Evolutionary conservation across 2,113 vertebrate genomes (phyloP), one percentile per base, ranked within the genome.

Genomic region (Scortum barcoo): DNA sequence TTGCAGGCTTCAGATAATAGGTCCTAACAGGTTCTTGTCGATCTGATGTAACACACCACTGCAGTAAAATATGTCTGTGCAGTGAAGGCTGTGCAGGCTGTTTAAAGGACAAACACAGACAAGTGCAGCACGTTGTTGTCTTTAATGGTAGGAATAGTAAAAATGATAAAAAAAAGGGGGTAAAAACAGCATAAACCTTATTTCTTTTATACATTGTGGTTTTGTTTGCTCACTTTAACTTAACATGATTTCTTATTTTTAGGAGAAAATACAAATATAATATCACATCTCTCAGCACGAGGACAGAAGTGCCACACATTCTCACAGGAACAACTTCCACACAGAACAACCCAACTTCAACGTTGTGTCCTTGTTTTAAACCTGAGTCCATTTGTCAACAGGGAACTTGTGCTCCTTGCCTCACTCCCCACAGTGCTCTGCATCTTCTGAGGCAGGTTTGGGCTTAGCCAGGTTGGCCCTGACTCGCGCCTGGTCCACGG

Each of bases 401-500:
- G 40, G 0, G 44, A 16, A n/a, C 53, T 13, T 11, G 2, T 2
- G 0, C 2, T 14, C 0, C 46, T 20, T 4, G 20, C 24, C 17
- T 72, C 40, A 72, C n/a, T 82, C 22, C 28, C 7, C 50, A 0
- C 48, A 54, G 0, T 40, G 44, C 26, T 96, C 96, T 95, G 92
- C 30, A 82, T 95, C 96, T 1, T 95, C 95, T 67, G 95, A 81
- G 22, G 46, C 63, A 0, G 80, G 86, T 78, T 81, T 93, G 10
- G 93, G 93, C 75, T 91, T 96, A 48, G 93, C 97, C 12, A 97
- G 90, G 53, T 96, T 95, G 77, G 95, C 96, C 73, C 94, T 92
- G 72, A 98, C 93, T 56, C 96, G 96, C 67, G 97, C 97, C 93
- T 99, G 98, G 86, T 99, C 98, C 89, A 99, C 97, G 0, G 97